Percentiles rank a stretch among this genome's conserved stretches.
Conservation (phyloP, 2,113 vertebrate genomes). For the Meleagris gallopavo region DNA sequence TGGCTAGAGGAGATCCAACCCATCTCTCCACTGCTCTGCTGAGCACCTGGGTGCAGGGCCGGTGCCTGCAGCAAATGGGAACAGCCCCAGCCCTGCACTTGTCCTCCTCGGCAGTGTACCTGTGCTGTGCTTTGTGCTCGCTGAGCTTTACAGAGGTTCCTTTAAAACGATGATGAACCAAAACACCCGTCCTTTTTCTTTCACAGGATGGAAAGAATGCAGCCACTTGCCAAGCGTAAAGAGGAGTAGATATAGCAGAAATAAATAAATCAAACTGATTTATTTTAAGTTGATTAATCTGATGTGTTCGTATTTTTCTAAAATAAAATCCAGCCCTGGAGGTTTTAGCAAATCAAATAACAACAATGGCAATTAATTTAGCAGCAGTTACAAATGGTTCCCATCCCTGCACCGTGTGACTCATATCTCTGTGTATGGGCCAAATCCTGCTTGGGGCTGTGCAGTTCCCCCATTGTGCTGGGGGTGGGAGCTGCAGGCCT, state of each 20-base stretch:
- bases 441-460: not conserved
- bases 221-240: conserved; percentile 38
- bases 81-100: not conserved
- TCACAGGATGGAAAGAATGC: conserved; percentile 54
- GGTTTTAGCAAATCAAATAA: conserved; percentile 57
- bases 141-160: not conserved
- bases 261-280: conserved; percentile 64
- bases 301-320: conserved; percentile 42
- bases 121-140: not conserved
- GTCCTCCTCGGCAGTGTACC: not conserved
- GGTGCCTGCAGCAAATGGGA: not conserved
- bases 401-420: not conserved
- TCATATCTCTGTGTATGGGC: not conserved
- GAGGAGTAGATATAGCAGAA: conserved; percentile 44
- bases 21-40: not conserved
- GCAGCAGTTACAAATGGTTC: conserved; percentile 35
- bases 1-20: not conserved
- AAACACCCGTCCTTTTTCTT: not conserved
- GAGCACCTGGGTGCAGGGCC: not conserved
- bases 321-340: conserved; percentile 36
- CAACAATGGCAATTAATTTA: conserved; percentile 45
- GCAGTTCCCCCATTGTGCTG: not conserved
- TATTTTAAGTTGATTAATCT: conserved; percentile 63
- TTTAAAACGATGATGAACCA: conserved; percentile 29
- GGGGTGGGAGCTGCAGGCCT: not conserved